Evolutionary conservation across 2,888 invertebrate species (phyloP).

Genomic region (Augiades crinisus): DNA sequence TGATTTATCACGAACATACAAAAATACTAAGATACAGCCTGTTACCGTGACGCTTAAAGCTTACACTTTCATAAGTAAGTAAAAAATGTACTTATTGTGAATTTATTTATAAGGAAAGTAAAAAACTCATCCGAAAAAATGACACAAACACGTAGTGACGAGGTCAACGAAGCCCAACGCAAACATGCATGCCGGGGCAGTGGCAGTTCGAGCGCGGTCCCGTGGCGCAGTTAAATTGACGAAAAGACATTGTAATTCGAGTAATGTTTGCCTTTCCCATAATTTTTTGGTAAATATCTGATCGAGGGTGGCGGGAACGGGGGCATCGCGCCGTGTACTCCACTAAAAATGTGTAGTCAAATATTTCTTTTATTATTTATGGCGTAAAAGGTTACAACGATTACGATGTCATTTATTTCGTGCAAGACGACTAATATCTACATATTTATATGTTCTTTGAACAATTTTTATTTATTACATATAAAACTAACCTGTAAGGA

Average conservation of each 20-base stretch:
- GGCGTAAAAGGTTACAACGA: too few relatives aligned
- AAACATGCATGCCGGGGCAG: slow-evolving; percentile 35
- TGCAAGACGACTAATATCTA: too few relatives aligned
- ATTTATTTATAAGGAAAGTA: too few relatives aligned
- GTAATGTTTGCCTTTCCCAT: slow-evolving; percentile 76
- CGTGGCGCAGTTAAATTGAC: slow-evolving; percentile 50
- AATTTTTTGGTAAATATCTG: slow-evolving; percentile 63
- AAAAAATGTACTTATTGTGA: too few relatives aligned
- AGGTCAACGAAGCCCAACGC: slow-evolving; percentile 33
- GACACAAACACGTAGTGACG: not conserved
- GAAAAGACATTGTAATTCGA: slow-evolving; percentile 64
- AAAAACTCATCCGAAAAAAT: not conserved
- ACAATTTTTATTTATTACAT: too few relatives aligned
- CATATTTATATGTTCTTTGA: too few relatives aligned
- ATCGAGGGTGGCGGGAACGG: slow-evolving; percentile 42
- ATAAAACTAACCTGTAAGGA: too few relatives aligned
- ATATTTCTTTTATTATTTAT: slow-evolving; percentile 1
- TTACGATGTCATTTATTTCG: too few relatives aligned
- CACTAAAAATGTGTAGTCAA: not conserved
- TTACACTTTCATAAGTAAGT: too few relatives aligned
- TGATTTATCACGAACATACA: too few relatives aligned
- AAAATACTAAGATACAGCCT: too few relatives aligned
- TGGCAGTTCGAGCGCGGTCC: slow-evolving; percentile 43
- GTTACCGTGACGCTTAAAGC: too few relatives aligned
- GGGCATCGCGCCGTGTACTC: not conserved